Evolutionary conservation across 37 sponge, comb jelly and placozoan species (phyloP), one percentile per base, ranked within the genome.

Genomic region (Chondrilla cf. caribensis): DNA sequence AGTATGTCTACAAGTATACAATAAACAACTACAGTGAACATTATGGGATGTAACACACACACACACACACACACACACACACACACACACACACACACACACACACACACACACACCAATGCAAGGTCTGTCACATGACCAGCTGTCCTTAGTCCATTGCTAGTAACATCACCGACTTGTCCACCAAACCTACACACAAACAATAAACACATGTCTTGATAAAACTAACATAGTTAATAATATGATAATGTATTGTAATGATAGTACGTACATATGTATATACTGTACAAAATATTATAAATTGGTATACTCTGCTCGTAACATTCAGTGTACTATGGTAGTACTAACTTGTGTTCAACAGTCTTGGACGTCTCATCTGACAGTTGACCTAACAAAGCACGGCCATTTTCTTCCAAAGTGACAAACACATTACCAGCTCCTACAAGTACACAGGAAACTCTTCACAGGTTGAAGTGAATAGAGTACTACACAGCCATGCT

Each of bases 111-210:
- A 33, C 85, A 75, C 41, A 90, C 90, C 58, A 37, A 4, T 2
- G 79, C 83, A 0, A 90, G 73, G 0, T 54, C 55, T 4, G 67
- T 77, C 3, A 76, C 82, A 59, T 87, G 37, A 26, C 65, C 78
- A n/a, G 87, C 85, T 38, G 92, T 83, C 2, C 54, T 41, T 19
- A 91, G 40, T 18, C 84, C 78, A 25, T 91, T 82, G 19, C 82
- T 79, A 17, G 85, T 77, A 55, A 91, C 82, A 29, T 77, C 35
- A 0, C 83, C 92, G 37, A 83, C 92, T 22, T 82, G 79, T 2
- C 58, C 82, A 3, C 92, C 92, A 82, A 86, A 91, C 65, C 87
- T 87, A 79, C 25, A n/a, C n/a, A n/a, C n/a, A n/a, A n/a, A n/a
- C n/a, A n/a, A n/a, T n/a, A n/a, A n/a, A n/a, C n/a, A n/a, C n/a